Base-by-base conservation (phyloP, 2,113 vertebrate genomes). In the Aviceda subcristata region DNA sequence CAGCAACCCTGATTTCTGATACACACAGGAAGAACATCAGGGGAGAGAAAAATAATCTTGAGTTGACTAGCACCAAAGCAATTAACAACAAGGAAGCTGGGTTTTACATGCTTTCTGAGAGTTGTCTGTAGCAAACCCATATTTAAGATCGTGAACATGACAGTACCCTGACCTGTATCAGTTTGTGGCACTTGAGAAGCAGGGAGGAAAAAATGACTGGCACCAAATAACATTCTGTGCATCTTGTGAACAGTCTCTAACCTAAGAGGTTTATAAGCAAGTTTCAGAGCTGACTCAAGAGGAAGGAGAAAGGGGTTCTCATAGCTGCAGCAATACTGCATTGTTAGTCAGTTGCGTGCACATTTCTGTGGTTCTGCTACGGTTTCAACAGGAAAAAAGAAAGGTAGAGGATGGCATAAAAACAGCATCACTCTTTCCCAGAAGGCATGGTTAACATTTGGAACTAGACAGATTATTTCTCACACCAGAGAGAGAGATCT, bases 341-440 rank as follows among this genome's bases (percentile, higher is more conserved):
- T 1, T 9, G 5, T 38, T 9, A 13, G 34, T 48, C 78, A 46
- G 83, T 68, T 50, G 4, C 1, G 0, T 11, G 45, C 46, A 30
- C 53, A 3, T 20, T 56, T 15, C 55, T 64, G 64, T 15, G 27
- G 43, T 24, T 50, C 76, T 16, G 50, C 9, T 55, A 15, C 50
- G 46, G 60, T 29, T 69, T 46, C 34, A 55, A 18, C 20, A 27
- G 24, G 5, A 21, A 21, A 36, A 20, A 12, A 30, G 1, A 24
- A 87, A 72, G 6, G 41, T 9, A 8, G 59, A 55, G 18, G 50
- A 19, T 0, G 0, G 36, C 0, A 2, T 16, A 34, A 38, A 55
- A 46, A 2, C 39, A 46, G 51, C 3, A 0, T 4, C 5, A 3
- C 3, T 56, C 74, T 38, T 69, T 51, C 64, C 91, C 77, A 77